phyloP scores from a whole-genome alignment of 2,888 invertebrate genomes.

The Hybos culiciformis region DNA sequence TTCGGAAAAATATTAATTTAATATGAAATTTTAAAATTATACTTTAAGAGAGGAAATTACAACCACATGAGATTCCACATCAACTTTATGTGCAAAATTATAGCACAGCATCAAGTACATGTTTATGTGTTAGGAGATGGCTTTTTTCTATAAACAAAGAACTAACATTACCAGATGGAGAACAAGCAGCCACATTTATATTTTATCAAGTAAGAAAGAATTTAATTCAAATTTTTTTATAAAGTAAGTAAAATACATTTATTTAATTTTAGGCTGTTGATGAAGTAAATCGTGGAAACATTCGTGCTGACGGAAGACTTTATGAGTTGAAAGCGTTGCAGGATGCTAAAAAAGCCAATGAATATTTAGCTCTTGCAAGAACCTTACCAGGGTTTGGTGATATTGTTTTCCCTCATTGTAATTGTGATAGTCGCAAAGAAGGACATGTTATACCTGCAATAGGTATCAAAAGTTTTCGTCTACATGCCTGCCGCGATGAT shows the following conservation, averaged over 20 bases:
- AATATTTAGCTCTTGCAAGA: slow-evolving; percentile 75
- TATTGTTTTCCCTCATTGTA: slow-evolving; percentile 86
- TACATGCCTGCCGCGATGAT: slow-evolving; percentile 74
- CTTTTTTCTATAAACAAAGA: slow-evolving; percentile 61
- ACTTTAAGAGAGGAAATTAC: slow-evolving; percentile 86
- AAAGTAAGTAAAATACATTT: neutral
- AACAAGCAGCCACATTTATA: slow-evolving; percentile 67
- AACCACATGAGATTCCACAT: slow-evolving; percentile 89
- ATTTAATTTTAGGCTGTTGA: slow-evolving; percentile 58
- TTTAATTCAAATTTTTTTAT: neutral
- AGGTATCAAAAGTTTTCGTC: slow-evolving; percentile 50
- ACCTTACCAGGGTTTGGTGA: slow-evolving; percentile 86
- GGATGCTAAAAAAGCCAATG: slow-evolving; percentile 70
- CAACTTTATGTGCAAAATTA: slow-evolving; percentile 98
- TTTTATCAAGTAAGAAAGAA: slow-evolving; percentile 59
- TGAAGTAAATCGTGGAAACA: slow-evolving; percentile 87
- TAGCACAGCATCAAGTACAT: slow-evolving; percentile 92
- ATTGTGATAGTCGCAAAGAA: slow-evolving; percentile 78
- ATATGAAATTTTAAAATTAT: slow-evolving; percentile 1
- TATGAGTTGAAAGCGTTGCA: slow-evolving; percentile 95
- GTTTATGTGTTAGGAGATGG: slow-evolving; percentile 80
- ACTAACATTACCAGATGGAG: slow-evolving; percentile 50
- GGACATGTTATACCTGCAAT: slow-evolving; percentile 71
- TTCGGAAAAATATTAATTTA: no score
- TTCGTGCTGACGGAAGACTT: slow-evolving; percentile 76